Evolutionary conservation across 2,797 vertebrate genomes (phyloP), one percentile per base, ranked within the genome.

Genomic region (Dicrostonyx torquatus): DNA sequence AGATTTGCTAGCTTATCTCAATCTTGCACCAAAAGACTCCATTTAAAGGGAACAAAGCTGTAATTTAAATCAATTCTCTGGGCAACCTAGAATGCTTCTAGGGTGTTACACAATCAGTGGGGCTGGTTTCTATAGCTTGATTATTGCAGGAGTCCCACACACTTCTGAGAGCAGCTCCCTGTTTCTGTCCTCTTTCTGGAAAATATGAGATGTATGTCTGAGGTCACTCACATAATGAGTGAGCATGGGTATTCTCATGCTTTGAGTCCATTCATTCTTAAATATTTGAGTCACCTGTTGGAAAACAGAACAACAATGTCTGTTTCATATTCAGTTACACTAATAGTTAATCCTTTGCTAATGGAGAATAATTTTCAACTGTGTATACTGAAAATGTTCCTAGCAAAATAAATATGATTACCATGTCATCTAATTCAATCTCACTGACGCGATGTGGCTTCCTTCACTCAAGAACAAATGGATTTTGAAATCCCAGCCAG

Each of bases 51-150:
- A 97, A 89, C 97, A 90, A 94, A 94, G 31, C 78, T 96, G 87
- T 97, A 84, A 97, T 97, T 97, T 96, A 77, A 90, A 70, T 94
- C 87, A 79, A 79, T 90, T 95, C 91, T 75, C 85, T 0, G 0
- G 90, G 84, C 73, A 83, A 58, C 40, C 2, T 37, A 17, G 92
- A 60, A 82, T 26, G 75, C 45, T 73, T 73, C 13, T 15, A 15
- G 58, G 7, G 20, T 29, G 70, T 93, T 90, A 64, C 31, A 62
- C 84, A 86, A 34, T 79, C 13, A 0, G 37, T 3, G 40, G 29
- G 75, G 90, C 9, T 20, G 87, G 29, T 40, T 77, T 89, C 88
- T 60, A 24, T 45, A 70, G 76, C 83, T 55, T 75, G 72, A 43
- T 94, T 79, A 0, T 89, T 64, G 73, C 50, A 31, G 31, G 22